Evolutionary conservation across 2,113 vertebrate species (phyloP).

Genomic region (Gallinago media): DNA sequence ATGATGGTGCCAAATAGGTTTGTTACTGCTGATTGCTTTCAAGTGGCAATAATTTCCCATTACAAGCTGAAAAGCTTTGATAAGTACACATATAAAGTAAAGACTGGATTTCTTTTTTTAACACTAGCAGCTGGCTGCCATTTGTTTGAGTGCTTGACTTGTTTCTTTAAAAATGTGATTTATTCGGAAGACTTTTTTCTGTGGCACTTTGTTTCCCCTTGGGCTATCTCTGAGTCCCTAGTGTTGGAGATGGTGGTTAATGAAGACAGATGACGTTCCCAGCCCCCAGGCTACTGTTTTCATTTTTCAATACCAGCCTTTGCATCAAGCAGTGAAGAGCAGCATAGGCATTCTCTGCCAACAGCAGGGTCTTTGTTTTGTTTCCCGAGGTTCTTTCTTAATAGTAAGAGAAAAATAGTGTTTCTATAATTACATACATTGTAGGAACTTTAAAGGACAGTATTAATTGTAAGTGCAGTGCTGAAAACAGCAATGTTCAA

Average conservation of each 20-base stretch:
- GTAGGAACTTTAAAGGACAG: neutral
- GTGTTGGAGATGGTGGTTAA: slow-evolving; percentile 40
- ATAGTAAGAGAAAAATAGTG: neutral
- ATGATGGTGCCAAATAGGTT: neutral
- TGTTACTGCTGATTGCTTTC: neutral
- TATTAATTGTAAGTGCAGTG: neutral
- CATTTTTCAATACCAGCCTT: slow-evolving; percentile 29
- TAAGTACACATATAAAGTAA: neutral
- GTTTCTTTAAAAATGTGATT: slow-evolving; percentile 61
- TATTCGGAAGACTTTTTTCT: slow-evolving; percentile 50
- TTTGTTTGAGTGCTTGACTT: slow-evolving; percentile 41
- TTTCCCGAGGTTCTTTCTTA: slow-evolving; percentile 1
- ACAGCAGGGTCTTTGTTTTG: neutral
- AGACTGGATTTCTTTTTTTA: slow-evolving; percentile 16
- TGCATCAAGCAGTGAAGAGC: neutral
- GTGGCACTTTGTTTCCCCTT: slow-evolving; percentile 43
- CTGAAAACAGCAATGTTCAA: neutral
- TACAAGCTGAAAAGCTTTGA: neutral
- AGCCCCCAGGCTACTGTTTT: slow-evolving; percentile 45
- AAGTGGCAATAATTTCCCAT: neutral
- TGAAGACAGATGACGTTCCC: slow-evolving; percentile 56
- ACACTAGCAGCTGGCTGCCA: neutral
- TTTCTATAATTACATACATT: neutral
- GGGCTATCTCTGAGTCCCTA: slow-evolving; percentile 22
- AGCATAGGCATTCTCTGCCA: neutral